These are phyloP conservation scores for Hypolimnas misippus DNA, from an alignment of 2,888 invertebrate genomes.

Conservation along the genomic window DNA sequence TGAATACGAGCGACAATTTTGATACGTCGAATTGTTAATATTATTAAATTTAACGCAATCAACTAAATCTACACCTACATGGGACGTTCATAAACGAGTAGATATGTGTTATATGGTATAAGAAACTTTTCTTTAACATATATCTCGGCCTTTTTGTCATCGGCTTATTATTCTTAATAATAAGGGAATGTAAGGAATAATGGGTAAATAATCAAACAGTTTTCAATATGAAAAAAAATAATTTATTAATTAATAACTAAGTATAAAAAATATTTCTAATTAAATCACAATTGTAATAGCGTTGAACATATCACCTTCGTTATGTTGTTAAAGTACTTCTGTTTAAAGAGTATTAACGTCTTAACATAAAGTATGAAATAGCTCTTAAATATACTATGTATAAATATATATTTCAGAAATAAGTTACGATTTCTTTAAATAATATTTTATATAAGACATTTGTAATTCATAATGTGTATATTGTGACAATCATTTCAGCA, in stretches of 20 bases:
- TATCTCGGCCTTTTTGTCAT: too few relatives aligned
- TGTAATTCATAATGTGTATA: neutral
- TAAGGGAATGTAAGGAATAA: neutral
- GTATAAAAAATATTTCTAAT: constrained; percentile 47
- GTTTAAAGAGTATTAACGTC: constrained; percentile 22
- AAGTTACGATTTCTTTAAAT: constrained; percentile 4
- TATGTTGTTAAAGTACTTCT: constrained; percentile 28
- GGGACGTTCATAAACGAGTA: too few relatives aligned
- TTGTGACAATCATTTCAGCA: neutral
- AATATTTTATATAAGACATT: constrained; percentile 14
- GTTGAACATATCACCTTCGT: constrained; percentile 34
- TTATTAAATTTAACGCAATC: too few relatives aligned
- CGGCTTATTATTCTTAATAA: too few relatives aligned
- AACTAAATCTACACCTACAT: too few relatives aligned
- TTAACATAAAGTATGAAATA: constrained; percentile 2
- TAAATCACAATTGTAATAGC: constrained; percentile 40
- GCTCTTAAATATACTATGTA: neutral
- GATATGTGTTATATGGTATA: too few relatives aligned
- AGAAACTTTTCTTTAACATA: too few relatives aligned
- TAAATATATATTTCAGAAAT: neutral
- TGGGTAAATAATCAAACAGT: constrained; percentile 26
- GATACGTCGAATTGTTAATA: too few relatives aligned
- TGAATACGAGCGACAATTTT: too few relatives aligned
- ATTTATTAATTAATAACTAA: constrained; percentile 48
- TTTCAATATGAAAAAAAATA: constrained; percentile 49